A percentile compares a stretch with the other conserved stretches of the same genome.
phyloP scores from a whole-genome alignment of 2,113 vertebrate species.

The Antechinus stuartii region DNA sequence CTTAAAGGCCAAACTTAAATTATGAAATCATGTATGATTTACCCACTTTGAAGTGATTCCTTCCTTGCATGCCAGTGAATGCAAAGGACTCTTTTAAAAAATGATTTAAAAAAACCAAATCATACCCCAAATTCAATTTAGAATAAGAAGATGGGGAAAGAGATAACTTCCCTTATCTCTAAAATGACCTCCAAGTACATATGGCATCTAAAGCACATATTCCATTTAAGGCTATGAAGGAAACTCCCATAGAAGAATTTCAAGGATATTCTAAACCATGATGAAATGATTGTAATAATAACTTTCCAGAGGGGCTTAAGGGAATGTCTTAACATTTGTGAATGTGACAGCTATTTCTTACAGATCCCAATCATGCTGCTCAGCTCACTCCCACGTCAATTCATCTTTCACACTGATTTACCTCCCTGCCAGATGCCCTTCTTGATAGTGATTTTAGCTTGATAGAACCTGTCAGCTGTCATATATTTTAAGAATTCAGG shows the following conservation, averaged over 20 bases:
- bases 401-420: background rate
- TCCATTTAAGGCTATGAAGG: background rate
- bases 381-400: background rate
- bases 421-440: background rate
- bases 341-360: background rate
- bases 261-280: background rate
- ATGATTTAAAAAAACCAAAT: background rate
- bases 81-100: background rate
- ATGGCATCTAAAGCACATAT: background rate
- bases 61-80: background rate
- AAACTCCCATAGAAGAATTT: background rate
- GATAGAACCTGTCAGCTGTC: background rate
- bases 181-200: background rate
- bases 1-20: background rate
- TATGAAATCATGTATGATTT: background rate
- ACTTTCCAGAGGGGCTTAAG: background rate
- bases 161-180: background rate
- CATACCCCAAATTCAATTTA: background rate
- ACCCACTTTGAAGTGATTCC: background rate
- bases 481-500: background rate
- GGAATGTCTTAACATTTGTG: background rate
- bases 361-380: background rate
- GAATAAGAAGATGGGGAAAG: background rate
- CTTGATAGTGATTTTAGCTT: background rate
- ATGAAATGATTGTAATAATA: background rate